Percentiles rank a stretch among this genome's conserved stretches.
Evolutionary conservation across 2,888 invertebrate species (phyloP).

Genomic region (Meiosimyza decipiens): DNA sequence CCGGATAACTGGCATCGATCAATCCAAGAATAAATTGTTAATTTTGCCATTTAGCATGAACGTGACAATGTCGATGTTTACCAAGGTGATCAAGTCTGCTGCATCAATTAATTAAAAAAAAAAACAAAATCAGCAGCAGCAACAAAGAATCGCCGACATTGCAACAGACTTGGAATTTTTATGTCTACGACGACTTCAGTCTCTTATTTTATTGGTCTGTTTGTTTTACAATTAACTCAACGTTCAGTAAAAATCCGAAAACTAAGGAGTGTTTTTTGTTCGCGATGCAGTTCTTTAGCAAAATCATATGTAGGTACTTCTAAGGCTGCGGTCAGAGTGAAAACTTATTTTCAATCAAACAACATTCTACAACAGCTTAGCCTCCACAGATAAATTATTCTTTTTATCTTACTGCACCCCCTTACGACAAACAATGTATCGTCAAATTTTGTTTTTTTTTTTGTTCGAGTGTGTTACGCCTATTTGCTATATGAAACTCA

Average conservation of each 20-base stretch:
- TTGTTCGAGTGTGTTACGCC: too few species aligned
- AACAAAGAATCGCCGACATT: too few species aligned
- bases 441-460: too few species aligned
- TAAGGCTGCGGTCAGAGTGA: not conserved
- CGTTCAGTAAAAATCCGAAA: not conserved
- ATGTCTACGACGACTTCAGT: slow-evolving; percentile 30
- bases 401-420: too few species aligned
- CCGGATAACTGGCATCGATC: too few species aligned
- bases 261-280: slow-evolving; percentile 5
- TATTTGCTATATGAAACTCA: too few species aligned
- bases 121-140: too few species aligned
- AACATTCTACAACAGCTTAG: slow-evolving; percentile 2
- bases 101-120: not conserved
- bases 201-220: not conserved
- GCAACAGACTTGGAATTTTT: slow-evolving; percentile 21
- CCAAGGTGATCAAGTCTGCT: not conserved
- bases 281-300: not conserved
- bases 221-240: slow-evolving; percentile 29
- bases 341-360: not conserved
- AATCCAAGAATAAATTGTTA: too few species aligned
- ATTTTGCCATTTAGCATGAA: too few species aligned
- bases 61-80: too few species aligned
- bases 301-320: not conserved
- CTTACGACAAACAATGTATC: too few species aligned
- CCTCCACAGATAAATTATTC: too few species aligned